Evolutionary conservation across 2,797 vertebrate genomes (phyloP).

Genomic region (Oreortyx pictus): DNA sequence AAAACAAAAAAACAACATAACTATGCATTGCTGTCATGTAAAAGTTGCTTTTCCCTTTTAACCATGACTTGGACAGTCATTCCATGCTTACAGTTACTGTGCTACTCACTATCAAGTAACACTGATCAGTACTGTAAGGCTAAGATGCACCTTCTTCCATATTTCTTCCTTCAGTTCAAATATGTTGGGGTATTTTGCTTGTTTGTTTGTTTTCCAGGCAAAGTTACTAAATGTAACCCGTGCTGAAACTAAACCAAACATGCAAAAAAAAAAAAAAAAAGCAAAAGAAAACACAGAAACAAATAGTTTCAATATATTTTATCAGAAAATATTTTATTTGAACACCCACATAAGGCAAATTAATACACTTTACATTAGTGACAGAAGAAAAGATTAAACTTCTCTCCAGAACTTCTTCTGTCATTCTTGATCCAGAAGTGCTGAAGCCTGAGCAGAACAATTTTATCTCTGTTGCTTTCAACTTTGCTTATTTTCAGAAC

Average conservation of each 20-base stretch:
- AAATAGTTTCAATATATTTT: neutral
- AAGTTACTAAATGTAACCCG: neutral
- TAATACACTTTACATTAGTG: neutral
- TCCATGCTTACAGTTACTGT: rapidly evolving
- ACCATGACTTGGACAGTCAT: neutral
- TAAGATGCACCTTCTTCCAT: neutral
- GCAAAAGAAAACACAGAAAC: too few species aligned
- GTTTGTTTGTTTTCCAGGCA: neutral
- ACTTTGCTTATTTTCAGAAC: neutral
- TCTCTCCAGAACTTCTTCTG: neutral
- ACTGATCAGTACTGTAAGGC: neutral
- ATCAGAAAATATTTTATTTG: neutral
- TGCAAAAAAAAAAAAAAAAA: neutral
- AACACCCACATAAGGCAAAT: neutral
- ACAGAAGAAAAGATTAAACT: neutral
- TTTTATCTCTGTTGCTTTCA: neutral
- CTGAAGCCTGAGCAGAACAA: neutral
- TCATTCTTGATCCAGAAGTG: neutral
- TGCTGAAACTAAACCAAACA: neutral
- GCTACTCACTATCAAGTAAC: too few species aligned
- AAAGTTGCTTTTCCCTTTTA: neutral
- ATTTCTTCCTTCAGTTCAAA: neutral
- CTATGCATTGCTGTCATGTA: neutral
- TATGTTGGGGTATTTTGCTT: neutral
- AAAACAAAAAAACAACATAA: neutral